Percentiles rank a stretch among this genome's conserved stretches.
Evolutionary conservation across 2,888 invertebrate species (phyloP).

Genomic region (Phasia obesa): DNA sequence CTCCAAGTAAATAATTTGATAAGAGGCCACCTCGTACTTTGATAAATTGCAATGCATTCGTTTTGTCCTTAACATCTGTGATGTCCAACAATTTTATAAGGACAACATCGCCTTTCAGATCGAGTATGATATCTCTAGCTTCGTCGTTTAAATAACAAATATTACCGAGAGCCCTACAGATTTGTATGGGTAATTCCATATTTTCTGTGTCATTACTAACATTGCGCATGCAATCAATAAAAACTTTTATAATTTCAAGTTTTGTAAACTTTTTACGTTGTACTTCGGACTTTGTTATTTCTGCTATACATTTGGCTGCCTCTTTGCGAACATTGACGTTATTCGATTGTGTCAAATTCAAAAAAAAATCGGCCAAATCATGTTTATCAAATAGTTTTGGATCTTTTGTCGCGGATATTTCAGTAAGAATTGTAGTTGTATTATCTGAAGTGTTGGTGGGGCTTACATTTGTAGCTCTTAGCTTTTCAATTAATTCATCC

Average conservation of each 20-base stretch:
- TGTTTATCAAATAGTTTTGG: constrained; percentile 81
- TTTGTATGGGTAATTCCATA: constrained; percentile 87
- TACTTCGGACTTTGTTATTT: constrained; percentile 90
- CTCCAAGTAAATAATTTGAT: constrained; percentile 90
- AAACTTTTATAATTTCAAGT: constrained; percentile 84
- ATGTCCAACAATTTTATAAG: constrained; percentile 82
- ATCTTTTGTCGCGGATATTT: constrained; percentile 81
- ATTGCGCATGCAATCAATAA: constrained; percentile 84
- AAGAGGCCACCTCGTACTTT: constrained; percentile 89
- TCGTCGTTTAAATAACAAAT: constrained; percentile 94
- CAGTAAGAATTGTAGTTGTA: constrained; percentile 77
- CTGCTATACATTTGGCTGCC: constrained; percentile 89
- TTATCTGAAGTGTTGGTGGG: constrained; percentile 71
- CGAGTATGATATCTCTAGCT: constrained; percentile 84
- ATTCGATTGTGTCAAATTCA: constrained; percentile 79
- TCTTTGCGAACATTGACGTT: constrained; percentile 83
- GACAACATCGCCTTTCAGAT: constrained; percentile 83
- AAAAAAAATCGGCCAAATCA: constrained; percentile 80
- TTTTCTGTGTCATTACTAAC: constrained; percentile 75
- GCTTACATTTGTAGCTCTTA: constrained; percentile 79
- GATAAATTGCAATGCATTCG: constrained; percentile 84
- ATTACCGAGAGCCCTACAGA: constrained; percentile 92
- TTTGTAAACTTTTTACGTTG: constrained; percentile 89
- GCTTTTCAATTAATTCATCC: constrained; percentile 81
- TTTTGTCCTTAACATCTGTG: constrained; percentile 75